Evolutionary conservation across 2,113 vertebrate species (phyloP), one percentile per base, ranked within the genome.

Genomic region (Rhodinocichla rosea): DNA sequence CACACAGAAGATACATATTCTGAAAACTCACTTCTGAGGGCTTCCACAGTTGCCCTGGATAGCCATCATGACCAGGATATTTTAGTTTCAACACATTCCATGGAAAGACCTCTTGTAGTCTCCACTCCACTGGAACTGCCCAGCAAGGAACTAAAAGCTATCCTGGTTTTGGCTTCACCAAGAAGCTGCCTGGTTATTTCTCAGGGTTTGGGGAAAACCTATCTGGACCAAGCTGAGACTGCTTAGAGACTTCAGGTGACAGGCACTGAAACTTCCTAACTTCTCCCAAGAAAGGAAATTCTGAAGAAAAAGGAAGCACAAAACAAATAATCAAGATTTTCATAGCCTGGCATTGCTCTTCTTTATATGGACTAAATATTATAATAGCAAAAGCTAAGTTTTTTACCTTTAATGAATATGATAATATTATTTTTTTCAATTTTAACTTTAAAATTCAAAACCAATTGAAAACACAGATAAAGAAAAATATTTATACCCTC

Each of bases 381-480:
- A 30, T 44, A 5, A 4, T 24, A 67, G 17, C 0, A 0, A 83
- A 75, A 86, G n/a, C 9, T 20, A 60, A 28, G 35, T 33, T 22
- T 83, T 84, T 88, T 35, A 62, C 49, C 19, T 59, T n/a, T 40
- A 91, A 77, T 49, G 17, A 63, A 52, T 27, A 30, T 14, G 6
- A 45, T 21, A 53, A 18, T 33, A 33, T 13, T 42, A 32, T 86
- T 50, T 77, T 59, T 75, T 76, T 59, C 18, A 1, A 50, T 55
- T 87, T 64, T 55, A 74, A 5, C 35, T 69, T 74, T 90, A 56
- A 65, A 81, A 81, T 74, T 73, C 17, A 55, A 65, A 92, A 42
- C 7, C 20, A 55, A 12, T 30, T 45, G 7, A 81, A 60, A 74
- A 47, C 9, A 69, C 3, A 32, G 20, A 32, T 24, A 40, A 81